phyloP scores from a whole-genome alignment of 1,140 invertebrate species.

The Cardiocondyla obscurior region DNA sequence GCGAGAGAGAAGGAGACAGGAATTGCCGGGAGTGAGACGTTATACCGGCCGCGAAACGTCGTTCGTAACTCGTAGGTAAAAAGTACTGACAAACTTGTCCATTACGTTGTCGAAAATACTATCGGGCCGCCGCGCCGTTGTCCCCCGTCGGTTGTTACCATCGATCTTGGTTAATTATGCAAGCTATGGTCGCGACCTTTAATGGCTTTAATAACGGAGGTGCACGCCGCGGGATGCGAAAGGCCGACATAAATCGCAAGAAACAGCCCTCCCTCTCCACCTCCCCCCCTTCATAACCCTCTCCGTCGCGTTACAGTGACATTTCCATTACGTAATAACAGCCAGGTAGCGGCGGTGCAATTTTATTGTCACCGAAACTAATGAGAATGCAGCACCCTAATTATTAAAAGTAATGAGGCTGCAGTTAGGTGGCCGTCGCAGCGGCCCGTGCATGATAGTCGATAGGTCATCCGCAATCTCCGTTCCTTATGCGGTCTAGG shows the following conservation, averaged over 20 bases:
- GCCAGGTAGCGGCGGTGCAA: slow-evolving; percentile 21
- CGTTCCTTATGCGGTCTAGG: slow-evolving; percentile 51
- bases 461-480: slow-evolving; percentile 45
- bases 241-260: slow-evolving; percentile 48
- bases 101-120: slow-evolving; percentile 32
- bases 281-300: neutral
- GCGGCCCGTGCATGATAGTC: slow-evolving; percentile 5
- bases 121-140: neutral
- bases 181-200: slow-evolving; percentile 62
- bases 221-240: slow-evolving; percentile 26
- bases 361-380: slow-evolving; percentile 46
- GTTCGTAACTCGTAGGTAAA: slow-evolving; percentile 28
- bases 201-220: slow-evolving; percentile 65
- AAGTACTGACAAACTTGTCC: slow-evolving; percentile 58
- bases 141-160: slow-evolving; percentile 49
- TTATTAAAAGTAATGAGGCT: slow-evolving; percentile 46
- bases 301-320: slow-evolving; percentile 11
- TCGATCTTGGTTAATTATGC: slow-evolving; percentile 70
- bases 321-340: slow-evolving; percentile 53
- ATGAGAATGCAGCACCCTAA: slow-evolving; percentile 49
- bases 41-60: slow-evolving; percentile 24
- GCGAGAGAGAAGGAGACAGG: neutral
- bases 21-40: neutral
- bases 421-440: slow-evolving; percentile 10
- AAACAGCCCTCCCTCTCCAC: neutral